Conservation (phyloP, 2,797 vertebrate species). For the Trichosurus vulpecula region DNA sequence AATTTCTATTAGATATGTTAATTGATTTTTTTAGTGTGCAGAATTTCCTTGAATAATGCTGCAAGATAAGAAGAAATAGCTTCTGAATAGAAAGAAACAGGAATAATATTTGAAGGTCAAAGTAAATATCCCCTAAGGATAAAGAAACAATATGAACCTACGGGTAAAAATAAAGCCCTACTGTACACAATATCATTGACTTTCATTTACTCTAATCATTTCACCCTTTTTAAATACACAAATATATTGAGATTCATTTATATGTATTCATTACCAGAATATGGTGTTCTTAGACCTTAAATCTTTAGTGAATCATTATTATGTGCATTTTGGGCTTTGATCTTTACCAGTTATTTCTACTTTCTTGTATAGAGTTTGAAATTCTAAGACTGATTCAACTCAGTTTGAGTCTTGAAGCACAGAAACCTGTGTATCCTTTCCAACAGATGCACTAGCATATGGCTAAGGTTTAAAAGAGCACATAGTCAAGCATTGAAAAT, state of each 20-base stretch:
- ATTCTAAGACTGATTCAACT: conserved; percentile 72
- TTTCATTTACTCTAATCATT: conserved; percentile 41
- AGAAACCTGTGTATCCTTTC: conserved; percentile 57
- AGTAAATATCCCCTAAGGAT: conserved; percentile 38
- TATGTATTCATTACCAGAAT: not conserved
- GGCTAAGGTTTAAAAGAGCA: conserved; percentile 76
- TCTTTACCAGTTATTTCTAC: conserved; percentile 65
- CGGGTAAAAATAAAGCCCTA: not conserved
- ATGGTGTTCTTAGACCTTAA: not conserved
- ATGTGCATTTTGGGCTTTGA: conserved; percentile 51
- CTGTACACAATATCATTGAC: not conserved
- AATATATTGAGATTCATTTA: not conserved
- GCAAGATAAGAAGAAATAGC: conserved; percentile 28
- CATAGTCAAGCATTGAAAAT: conserved; percentile 73
- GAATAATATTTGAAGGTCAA: not conserved
- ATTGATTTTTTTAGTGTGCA: conserved; percentile 49
- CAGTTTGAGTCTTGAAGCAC: conserved; percentile 66
- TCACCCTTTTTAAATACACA: not conserved
- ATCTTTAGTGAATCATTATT: conserved; percentile 45
- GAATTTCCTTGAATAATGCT: conserved; percentile 64
- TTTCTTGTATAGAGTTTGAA: conserved; percentile 44
- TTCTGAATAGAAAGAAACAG: not conserved
- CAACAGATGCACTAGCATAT: conserved; percentile 79
- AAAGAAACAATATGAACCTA: not conserved
- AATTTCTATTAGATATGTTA: conserved; percentile 66